phyloP scores from a whole-genome alignment of 1,140 invertebrate genomes.

The Drosophila truncata region DNA sequence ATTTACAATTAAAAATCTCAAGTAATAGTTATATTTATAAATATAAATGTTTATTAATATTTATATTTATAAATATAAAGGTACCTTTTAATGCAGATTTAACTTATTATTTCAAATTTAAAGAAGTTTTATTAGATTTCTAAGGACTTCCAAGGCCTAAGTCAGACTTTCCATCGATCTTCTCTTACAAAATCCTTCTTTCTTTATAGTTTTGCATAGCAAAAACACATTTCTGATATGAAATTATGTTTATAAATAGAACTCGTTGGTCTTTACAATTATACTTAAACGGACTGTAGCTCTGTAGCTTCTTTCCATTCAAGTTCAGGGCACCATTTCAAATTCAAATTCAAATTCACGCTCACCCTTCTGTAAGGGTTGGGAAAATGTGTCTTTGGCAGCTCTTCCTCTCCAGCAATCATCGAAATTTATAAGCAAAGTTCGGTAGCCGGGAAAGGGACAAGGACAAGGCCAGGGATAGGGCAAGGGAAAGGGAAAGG shows the following conservation, averaged over 20 bases:
- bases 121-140: background rate
- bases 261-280: conserved; percentile 7
- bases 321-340: conserved; percentile 36
- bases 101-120: background rate
- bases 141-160: background rate
- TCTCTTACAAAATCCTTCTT: background rate
- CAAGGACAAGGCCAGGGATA: background rate
- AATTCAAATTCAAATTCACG: conserved; percentile 36
- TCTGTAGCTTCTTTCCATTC: conserved; percentile 13
- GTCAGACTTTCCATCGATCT: background rate
- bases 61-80: too few species aligned
- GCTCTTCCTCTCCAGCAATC: conserved; percentile 56
- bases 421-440: conserved; percentile 81
- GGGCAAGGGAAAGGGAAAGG: background rate
- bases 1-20: too few species aligned
- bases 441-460: conserved; percentile 25
- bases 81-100: background rate
- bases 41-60: too few species aligned
- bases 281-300: conserved; percentile 19
- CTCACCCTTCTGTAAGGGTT: conserved; percentile 1
- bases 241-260: conserved; percentile 26
- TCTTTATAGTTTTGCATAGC: background rate
- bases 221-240: background rate
- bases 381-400: conserved; percentile 42
- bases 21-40: too few species aligned